Conservation (phyloP, 2,888 invertebrate genomes). For the Bombyx huttoni region DNA sequence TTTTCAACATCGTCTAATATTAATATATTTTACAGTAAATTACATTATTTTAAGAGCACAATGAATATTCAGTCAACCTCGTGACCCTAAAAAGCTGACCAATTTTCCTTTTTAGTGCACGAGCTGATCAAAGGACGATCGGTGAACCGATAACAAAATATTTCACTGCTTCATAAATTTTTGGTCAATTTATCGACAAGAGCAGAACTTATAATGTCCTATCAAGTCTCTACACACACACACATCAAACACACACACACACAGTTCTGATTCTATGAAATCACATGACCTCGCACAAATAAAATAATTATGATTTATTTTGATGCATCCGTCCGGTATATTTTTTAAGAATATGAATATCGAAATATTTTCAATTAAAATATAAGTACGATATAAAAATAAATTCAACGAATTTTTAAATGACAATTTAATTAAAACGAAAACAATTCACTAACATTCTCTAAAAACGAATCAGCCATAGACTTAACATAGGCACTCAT, state of each 20-base stretch:
- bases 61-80: constrained; percentile 27
- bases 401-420: too few species aligned
- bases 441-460: constrained; percentile 22
- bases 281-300: background rate
- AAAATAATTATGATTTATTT: too few species aligned
- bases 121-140: constrained; percentile 52
- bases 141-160: constrained; percentile 37
- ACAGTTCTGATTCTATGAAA: too few species aligned
- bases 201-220: background rate
- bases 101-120: constrained; percentile 56
- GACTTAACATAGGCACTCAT: constrained; percentile 18
- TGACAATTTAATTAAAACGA: constrained; percentile 9
- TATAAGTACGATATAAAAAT: too few species aligned
- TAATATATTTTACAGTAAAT: background rate
- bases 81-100: constrained; percentile 40
- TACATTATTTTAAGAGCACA: constrained; percentile 12
- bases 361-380: too few species aligned
- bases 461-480: constrained; percentile 21
- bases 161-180: constrained; percentile 39
- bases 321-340: too few species aligned
- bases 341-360: too few species aligned
- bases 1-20: background rate
- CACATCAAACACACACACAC: too few species aligned
- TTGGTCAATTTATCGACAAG: constrained; percentile 12
- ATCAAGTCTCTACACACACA: too few species aligned